Conservation (phyloP, 2,888 invertebrate genomes). For the Athetis lepigone region DNA sequence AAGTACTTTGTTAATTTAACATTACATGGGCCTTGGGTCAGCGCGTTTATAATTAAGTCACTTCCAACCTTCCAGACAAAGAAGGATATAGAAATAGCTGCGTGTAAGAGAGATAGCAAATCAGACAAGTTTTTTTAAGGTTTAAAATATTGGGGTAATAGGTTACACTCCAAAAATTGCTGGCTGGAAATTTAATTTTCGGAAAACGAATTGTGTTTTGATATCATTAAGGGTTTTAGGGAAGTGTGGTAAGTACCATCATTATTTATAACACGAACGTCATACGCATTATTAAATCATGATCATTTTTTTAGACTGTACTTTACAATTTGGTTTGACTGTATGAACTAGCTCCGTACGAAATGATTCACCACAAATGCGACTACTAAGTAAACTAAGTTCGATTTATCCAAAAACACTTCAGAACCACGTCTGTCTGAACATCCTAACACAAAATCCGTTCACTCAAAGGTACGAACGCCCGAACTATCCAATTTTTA, state of each 20-base stretch:
- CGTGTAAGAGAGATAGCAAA: conserved; percentile 17
- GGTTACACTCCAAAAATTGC: conserved; percentile 20
- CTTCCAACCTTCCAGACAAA: conserved; percentile 41
- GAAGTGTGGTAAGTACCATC: no score
- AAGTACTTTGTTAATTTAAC: conserved; percentile 64
- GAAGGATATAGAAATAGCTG: conserved; percentile 20
- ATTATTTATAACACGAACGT: no score
- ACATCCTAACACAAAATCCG: not conserved
- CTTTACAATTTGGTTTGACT: no score
- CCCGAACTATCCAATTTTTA: conserved; percentile 49
- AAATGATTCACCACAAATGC: no score
- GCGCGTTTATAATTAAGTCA: conserved; percentile 65
- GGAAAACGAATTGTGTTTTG: not conserved
- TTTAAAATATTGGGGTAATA: conserved; percentile 39
- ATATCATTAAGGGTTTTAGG: not conserved
- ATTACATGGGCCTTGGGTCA: conserved; percentile 59
- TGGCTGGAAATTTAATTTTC: conserved; percentile 9
- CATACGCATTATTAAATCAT: no score
- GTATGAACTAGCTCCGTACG: no score
- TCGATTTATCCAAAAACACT: no score
- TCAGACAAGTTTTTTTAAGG: conserved; percentile 29
- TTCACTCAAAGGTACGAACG: conserved; percentile 7
- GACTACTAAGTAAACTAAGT: no score
- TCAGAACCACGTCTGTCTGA: no score
- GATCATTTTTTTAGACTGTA: no score